These are phyloP conservation scores for Pachyrhynchus sulphureomaculatus DNA, from an alignment of 1,140 invertebrate genomes.

Conservation along the genomic window DNA sequence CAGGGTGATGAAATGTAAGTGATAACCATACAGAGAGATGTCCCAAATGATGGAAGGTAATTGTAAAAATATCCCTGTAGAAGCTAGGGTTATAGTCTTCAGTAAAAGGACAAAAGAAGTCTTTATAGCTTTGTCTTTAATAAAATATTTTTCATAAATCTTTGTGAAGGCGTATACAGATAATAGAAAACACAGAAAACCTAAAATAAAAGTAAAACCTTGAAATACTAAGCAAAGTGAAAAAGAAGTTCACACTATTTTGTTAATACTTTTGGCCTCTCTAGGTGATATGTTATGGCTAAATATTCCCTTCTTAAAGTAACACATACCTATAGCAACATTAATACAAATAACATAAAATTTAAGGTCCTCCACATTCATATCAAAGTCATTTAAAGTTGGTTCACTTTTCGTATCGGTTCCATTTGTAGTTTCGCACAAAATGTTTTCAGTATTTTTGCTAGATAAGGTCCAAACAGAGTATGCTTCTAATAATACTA, in stretches of 20 bases:
- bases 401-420: constrained; percentile 46
- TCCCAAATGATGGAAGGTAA: constrained; percentile 57
- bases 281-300: too few relatives aligned
- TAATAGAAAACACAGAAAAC: constrained; percentile 34
- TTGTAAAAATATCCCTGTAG: constrained; percentile 54
- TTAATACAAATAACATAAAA: constrained; percentile 47
- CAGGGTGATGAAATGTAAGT: constrained; percentile 44
- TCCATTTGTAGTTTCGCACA: constrained; percentile 5
- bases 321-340: constrained; percentile 29
- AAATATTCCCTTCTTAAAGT: too few relatives aligned
- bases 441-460: constrained; percentile 34
- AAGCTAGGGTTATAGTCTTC: constrained; percentile 54
- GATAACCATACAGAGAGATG: constrained; percentile 47
- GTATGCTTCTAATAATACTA: constrained; percentile 62
- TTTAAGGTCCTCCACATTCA: constrained; percentile 41
- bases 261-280: too few relatives aligned
- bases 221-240: too few relatives aligned
- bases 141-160: constrained; percentile 36
- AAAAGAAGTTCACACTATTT: too few relatives aligned
- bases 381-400: constrained; percentile 45
- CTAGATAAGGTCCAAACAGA: constrained; percentile 53
- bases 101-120: constrained; percentile 36
- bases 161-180: constrained; percentile 40
- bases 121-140: constrained; percentile 11
- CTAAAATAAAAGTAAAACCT: constrained; percentile 32